Evolutionary conservation across 64 coral and sea anemone genomes (phyloP).

Genomic region (Astreopora myriophthalma): DNA sequence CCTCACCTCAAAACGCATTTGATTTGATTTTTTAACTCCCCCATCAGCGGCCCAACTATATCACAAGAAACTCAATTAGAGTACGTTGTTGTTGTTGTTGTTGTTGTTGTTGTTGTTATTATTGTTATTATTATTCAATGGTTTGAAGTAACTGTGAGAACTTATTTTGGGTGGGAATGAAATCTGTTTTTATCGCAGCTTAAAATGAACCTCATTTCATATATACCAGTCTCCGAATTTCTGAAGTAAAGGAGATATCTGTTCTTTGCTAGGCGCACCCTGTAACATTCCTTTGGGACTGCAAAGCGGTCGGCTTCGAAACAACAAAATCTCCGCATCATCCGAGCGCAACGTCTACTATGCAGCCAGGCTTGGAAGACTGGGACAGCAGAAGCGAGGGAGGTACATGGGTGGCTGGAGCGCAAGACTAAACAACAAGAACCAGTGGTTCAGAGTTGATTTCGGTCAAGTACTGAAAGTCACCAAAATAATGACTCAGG

Average conservation of each 20-base stretch:
- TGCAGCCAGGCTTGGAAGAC: constrained; percentile 55
- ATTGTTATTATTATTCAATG: too few species aligned
- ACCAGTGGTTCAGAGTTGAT: constrained; percentile 85
- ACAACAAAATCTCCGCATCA: constrained; percentile 74
- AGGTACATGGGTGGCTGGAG: constrained; percentile 75
- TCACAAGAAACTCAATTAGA: too few species aligned
- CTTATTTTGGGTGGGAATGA: too few species aligned
- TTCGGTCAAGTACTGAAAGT: constrained; percentile 71
- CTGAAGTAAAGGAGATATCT: not conserved
- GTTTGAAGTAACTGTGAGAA: too few species aligned
- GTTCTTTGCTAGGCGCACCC: constrained; percentile 40
- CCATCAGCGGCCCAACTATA: too few species aligned
- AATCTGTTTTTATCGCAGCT: too few species aligned
- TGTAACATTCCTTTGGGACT: constrained; percentile 77
- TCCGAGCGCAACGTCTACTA: constrained; percentile 58
- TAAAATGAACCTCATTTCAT: too few species aligned
- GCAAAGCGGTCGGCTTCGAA: constrained; percentile 73
- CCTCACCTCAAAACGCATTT: too few species aligned
- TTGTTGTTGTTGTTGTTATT: too few species aligned
- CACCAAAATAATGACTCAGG: constrained; percentile 78
- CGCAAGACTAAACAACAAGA: constrained; percentile 48
- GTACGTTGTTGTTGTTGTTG: too few species aligned
- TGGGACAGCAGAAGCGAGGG: constrained; percentile 14
- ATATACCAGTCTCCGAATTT: too few species aligned
- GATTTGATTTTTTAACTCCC: too few species aligned